Evolutionary conservation across 2,888 invertebrate species (phyloP), one percentile per base, ranked within the genome.

Genomic region (Cantharis lateralis): DNA sequence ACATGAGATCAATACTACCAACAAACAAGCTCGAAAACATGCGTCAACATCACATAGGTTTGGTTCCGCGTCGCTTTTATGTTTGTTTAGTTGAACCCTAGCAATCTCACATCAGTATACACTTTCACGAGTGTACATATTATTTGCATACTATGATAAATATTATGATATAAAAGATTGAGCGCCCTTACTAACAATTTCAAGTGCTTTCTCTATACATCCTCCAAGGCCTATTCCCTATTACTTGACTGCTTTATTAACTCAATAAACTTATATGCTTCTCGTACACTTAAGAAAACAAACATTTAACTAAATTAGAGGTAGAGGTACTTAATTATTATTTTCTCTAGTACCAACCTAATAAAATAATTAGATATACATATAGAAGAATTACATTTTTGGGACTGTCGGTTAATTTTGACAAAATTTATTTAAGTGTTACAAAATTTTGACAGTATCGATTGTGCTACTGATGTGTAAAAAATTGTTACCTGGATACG

Each of bases 401-500:
- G 24, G 13, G 13, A 66, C 64, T 66, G 64, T 24, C n/a, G 20
- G 20, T 28, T 15, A 20, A 66, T 66, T 66, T 66, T 20, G 64
- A 66, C 64, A 66, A 66, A 66, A 20, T 66, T 66, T 20, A 66
- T 20, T 18, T 13, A 66, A 18, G 1, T 24, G 9, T 9, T 24
- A 66, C 18, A 66, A 66, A 66, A 16, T 18, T 15, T 61, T 48
- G 61, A 64, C 74, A 66, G 71, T 77, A 77, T 64, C 75, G 77
- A 72, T 77, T 77, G 81, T 81, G 81, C 82, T 83, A 84, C 83
- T 77, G 76, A 79, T 79, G 77, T 79, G 79, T 79, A 88, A 88
- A 88, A 87, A 87, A 85, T 87, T 93, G 94, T 93, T 93, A 97
- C 98, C 96, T 98, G 98, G 93, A 98, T 98, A 93, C 98, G 94